These are phyloP conservation scores for Pemphigus obesinymphae DNA, from an alignment of 1,140 invertebrate species.

Conservation along the genomic window DNA sequence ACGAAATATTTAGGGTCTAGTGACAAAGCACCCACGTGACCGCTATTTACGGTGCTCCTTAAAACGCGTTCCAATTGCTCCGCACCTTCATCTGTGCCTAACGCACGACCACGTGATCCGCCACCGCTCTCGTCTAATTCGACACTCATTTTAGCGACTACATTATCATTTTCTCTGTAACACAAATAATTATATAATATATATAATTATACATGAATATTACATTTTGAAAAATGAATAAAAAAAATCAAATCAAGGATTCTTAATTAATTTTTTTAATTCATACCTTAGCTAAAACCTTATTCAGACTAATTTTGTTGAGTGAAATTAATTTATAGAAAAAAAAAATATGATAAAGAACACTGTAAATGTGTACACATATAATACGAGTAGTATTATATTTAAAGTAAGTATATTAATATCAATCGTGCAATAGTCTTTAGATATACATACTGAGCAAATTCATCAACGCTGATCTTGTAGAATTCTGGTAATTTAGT, in stretches of 20 bases:
- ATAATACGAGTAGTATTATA: too few relatives aligned
- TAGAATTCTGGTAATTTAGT: constrained; percentile 67
- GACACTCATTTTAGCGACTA: constrained; percentile 63
- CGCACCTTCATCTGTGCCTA: constrained; percentile 52
- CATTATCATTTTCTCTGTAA: constrained; percentile 55
- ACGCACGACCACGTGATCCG: constrained; percentile 55
- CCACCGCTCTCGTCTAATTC: constrained; percentile 62
- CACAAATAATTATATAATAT: background rate
- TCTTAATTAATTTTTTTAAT: too few relatives aligned
- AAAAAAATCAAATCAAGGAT: too few relatives aligned
- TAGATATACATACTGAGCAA: constrained; percentile 64
- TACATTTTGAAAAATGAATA: too few relatives aligned
- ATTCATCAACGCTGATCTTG: constrained; percentile 62
- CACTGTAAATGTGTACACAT: too few relatives aligned
- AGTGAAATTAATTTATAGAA: too few relatives aligned
- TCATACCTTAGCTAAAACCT: too few relatives aligned
- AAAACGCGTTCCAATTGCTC: constrained; percentile 51
- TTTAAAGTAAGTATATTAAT: too few relatives aligned
- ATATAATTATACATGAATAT: too few relatives aligned
- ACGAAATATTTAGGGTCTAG: constrained; percentile 72
- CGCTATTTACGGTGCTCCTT: constrained; percentile 63
- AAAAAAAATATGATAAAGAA: too few relatives aligned
- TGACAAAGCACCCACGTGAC: constrained; percentile 68
- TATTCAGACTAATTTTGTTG: too few relatives aligned
- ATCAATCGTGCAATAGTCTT: too few relatives aligned